These are phyloP conservation scores for Eulithis prunata DNA, from an alignment of 2,888 invertebrate genomes.

Conservation along the genomic window DNA sequence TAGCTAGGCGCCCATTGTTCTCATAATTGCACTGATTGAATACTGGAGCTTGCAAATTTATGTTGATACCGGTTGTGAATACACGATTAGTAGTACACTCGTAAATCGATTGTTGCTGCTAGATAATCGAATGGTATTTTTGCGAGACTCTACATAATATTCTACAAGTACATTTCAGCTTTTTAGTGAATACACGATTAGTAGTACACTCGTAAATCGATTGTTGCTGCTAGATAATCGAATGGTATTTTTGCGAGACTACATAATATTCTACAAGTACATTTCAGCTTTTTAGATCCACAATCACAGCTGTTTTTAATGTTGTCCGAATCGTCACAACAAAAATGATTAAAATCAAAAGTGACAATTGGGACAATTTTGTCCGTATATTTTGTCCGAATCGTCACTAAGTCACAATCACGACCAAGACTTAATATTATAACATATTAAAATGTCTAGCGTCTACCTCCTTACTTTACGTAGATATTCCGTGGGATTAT, in stretches of 20 bases:
- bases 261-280: no score
- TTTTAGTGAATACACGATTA: slow-evolving; percentile 16
- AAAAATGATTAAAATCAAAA: no score
- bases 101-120: slow-evolving; percentile 1
- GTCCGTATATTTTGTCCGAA: no score
- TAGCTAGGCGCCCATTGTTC: slow-evolving; percentile 34
- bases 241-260: neutral
- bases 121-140: neutral
- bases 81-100: slow-evolving; percentile 5
- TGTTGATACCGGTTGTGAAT: slow-evolving; percentile 21
- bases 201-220: neutral
- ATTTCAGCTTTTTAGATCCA: neutral
- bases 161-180: neutral
- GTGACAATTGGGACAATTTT: no score
- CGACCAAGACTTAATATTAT: no score
- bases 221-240: neutral
- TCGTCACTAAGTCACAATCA: no score
- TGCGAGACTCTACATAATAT: neutral
- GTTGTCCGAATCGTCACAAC: no score
- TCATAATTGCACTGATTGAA: slow-evolving; percentile 33
- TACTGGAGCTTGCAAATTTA: slow-evolving; percentile 22
- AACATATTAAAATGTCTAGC: no score
- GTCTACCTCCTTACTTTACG: no score
- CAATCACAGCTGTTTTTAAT: no score
- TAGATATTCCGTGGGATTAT: no score